These are phyloP conservation scores for Trissolcus japonicus DNA, from an alignment of 2,888 invertebrate species.

Conservation along the genomic window DNA sequence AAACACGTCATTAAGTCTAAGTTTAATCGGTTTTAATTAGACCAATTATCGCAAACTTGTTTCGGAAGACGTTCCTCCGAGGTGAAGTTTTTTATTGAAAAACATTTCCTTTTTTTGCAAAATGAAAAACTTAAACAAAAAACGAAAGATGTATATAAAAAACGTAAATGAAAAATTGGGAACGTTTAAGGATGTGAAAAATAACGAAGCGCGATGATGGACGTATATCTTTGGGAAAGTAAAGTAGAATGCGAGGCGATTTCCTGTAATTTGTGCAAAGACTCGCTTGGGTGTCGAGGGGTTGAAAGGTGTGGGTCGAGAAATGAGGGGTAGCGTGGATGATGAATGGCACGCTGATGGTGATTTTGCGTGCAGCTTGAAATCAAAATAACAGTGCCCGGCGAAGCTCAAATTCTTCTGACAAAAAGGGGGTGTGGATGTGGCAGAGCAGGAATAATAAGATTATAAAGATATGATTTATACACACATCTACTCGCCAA, in stretches of 20 bases:
- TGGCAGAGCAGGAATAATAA: constrained; percentile 43
- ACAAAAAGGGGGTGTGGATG: constrained; percentile 42
- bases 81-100: no score
- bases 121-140: no score
- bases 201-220: constrained; percentile 45
- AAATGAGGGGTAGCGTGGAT: constrained; percentile 68
- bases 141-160: no score
- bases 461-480: constrained; percentile 53
- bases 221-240: constrained; percentile 51
- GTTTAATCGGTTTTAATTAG: constrained; percentile 32
- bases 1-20: constrained; percentile 17
- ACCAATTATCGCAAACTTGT: constrained; percentile 41
- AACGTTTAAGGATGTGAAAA: constrained; percentile 22
- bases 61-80: not conserved
- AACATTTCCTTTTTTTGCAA: not conserved
- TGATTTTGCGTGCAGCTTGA: constrained; percentile 71
- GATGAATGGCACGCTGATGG: constrained; percentile 75
- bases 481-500: constrained; percentile 19
- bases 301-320: constrained; percentile 55
- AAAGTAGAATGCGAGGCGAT: constrained; percentile 45
- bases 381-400: constrained; percentile 62
- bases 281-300: constrained; percentile 39
- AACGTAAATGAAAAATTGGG: not conserved
- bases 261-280: constrained; percentile 57
- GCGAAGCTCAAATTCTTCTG: constrained; percentile 33